phyloP scores from a whole-genome alignment of 2,797 vertebrate genomes.

The Synaphobranchus kaupii region DNA sequence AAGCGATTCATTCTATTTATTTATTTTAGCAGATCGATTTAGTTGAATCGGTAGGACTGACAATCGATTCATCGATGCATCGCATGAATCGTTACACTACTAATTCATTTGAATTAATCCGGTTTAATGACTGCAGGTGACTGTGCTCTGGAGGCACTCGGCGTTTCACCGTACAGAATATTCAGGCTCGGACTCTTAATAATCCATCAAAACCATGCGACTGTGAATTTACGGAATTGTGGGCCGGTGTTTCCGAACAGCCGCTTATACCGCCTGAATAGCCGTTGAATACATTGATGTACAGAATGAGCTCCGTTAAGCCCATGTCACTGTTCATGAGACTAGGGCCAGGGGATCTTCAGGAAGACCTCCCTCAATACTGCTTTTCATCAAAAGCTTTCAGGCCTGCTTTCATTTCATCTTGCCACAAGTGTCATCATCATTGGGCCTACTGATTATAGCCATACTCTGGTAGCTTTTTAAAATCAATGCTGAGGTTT shows the following conservation, averaged over 20 bases:
- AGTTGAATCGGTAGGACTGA: no score
- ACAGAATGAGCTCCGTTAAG: neutral
- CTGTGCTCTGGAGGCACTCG: no score
- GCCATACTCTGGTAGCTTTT: neutral
- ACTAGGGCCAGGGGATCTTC: neutral
- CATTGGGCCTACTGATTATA: no score
- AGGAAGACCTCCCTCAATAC: neutral
- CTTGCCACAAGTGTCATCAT: no score
- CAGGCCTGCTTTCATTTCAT: neutral
- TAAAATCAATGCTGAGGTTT: conserved; percentile 61
- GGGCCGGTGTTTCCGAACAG: neutral
- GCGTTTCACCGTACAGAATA: no score
- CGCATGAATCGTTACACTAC: no score
- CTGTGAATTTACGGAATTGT: neutral
- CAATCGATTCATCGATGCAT: no score
- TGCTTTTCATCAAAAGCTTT: neutral
- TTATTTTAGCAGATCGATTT: no score
- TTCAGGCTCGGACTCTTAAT: no score
- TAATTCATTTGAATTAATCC: no score
- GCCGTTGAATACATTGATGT: neutral
- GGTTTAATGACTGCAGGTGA: no score
- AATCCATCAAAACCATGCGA: neutral
- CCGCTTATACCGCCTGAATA: neutral
- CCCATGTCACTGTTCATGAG: neutral
- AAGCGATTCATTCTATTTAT: no score